phyloP scores from a whole-genome alignment of 1,140 invertebrate genomes.

The Sarcophaga bullata region DNA sequence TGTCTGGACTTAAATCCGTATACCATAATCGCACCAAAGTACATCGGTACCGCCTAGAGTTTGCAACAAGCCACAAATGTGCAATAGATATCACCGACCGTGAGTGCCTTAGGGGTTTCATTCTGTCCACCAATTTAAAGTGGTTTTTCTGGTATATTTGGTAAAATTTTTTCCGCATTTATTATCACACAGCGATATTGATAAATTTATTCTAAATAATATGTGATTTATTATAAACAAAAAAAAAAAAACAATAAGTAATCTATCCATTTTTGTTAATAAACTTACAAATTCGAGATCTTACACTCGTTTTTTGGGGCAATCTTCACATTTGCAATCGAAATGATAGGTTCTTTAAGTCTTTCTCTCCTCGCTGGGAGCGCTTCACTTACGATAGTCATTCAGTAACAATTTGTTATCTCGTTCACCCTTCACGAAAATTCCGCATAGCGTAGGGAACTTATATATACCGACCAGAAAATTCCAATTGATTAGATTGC shows the following conservation, averaged over 20 bases:
- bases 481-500: too few species aligned
- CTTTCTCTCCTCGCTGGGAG: too few species aligned
- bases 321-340: conserved; percentile 51
- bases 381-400: too few species aligned
- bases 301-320: conserved; percentile 45
- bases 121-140: conserved; percentile 52
- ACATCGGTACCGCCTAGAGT: conserved; percentile 46
- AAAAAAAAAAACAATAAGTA: neutral
- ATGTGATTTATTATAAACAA: neutral
- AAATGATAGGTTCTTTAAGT: too few species aligned
- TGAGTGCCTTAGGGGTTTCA: neutral
- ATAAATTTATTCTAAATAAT: conserved; percentile 53
- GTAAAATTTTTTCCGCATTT: conserved; percentile 49
- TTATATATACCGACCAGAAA: too few species aligned
- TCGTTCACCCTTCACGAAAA: too few species aligned
- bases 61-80: conserved; percentile 47
- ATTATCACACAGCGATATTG: conserved; percentile 51
- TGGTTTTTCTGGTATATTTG: conserved; percentile 40
- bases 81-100: conserved; percentile 44
- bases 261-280: conserved; percentile 4
- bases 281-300: conserved; percentile 52
- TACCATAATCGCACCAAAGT: conserved; percentile 45
- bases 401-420: too few species aligned
- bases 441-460: too few species aligned
- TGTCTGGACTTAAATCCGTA: neutral